A percentile compares a stretch with the other conserved stretches of the same genome.
These are phyloP conservation scores for Formica aserva DNA, from an alignment of 2,888 invertebrate species.

Conservation along the genomic window DNA sequence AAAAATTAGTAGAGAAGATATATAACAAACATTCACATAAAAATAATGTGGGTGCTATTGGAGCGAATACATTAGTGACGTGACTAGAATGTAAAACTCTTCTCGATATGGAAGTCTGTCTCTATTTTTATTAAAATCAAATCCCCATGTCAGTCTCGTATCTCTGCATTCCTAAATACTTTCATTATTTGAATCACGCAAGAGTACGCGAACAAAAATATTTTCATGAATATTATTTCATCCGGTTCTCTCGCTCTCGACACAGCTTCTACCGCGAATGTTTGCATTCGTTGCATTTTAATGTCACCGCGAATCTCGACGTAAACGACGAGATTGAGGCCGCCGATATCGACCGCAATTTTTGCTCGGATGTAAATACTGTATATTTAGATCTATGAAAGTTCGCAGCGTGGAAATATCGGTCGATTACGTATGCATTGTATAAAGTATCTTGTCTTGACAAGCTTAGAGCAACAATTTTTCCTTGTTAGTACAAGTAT, in stretches of 20 bases:
- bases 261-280: conserved; percentile 13
- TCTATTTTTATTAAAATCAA: conserved; percentile 22
- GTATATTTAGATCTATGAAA: conserved; percentile 31
- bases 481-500: conserved; percentile 7
- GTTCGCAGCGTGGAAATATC: conserved; percentile 27
- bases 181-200: conserved; percentile 33
- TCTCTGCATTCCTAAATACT: conserved; percentile 19
- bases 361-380: conserved; percentile 37
- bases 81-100: neutral
- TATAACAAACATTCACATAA: neutral
- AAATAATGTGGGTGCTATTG: neutral
- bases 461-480: neutral
- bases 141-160: neutral
- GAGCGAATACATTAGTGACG: neutral
- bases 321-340: conserved; percentile 40
- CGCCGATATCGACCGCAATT: conserved; percentile 43
- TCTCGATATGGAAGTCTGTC: neutral
- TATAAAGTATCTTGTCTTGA: neutral
- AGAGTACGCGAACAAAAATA: conserved; percentile 24
- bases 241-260: conserved; percentile 3
- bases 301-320: conserved; percentile 33
- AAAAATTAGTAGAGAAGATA: neutral
- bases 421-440: neutral
- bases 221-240: conserved; percentile 49
- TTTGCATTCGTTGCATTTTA: conserved; percentile 52